Evolutionary conservation across 1,140 invertebrate species (phyloP).

Genomic region (Aphelinus atriplicis): DNA sequence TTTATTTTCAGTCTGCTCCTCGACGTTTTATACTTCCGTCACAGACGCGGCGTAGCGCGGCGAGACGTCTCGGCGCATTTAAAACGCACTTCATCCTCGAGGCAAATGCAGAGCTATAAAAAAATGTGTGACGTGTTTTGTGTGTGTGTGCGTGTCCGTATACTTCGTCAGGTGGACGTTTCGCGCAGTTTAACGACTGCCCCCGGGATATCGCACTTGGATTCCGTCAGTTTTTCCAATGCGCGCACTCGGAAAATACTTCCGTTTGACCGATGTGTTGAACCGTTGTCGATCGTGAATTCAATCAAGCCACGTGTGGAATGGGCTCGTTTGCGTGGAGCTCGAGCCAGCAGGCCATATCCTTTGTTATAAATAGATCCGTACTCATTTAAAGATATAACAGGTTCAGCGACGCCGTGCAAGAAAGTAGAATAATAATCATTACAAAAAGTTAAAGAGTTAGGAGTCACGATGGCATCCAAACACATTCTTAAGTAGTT

Average conservation of each 20-base stretch:
- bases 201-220: no score
- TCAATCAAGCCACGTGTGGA: no score
- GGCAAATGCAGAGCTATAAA: conserved; percentile 13
- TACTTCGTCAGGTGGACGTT: conserved; percentile 11
- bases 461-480: conserved; percentile 2
- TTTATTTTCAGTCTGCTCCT: conserved; percentile 41
- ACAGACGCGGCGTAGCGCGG: background rate
- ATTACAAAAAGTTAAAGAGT: conserved; percentile 17
- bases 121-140: background rate
- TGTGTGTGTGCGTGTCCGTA: background rate
- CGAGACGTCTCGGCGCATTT: conserved; percentile 44
- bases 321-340: no score
- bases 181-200: background rate
- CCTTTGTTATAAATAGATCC: no score
- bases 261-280: no score
- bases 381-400: no score
- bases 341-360: no score
- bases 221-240: no score
- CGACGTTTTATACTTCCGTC: conserved; percentile 50
- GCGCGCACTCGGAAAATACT: no score
- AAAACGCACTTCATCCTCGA: conserved; percentile 26
- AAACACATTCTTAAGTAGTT: conserved; percentile 21
- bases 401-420: no score
- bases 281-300: no score
- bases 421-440: background rate